Conservation (phyloP, 2,797 vertebrate genomes). For the Neostethus bicornis region DNA sequence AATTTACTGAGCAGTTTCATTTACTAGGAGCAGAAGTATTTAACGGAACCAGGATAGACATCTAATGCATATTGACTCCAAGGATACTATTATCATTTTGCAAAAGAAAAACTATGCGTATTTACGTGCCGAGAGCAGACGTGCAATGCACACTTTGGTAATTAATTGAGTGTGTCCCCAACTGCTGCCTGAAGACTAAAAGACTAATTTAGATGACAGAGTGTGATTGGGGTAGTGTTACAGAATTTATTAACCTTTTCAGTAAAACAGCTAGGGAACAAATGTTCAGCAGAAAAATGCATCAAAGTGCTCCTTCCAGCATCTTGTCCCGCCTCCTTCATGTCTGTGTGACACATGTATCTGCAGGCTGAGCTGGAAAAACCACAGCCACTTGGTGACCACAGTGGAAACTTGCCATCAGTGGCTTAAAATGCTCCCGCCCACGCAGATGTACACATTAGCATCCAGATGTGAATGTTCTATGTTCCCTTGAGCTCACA, state of each 20-base stretch:
- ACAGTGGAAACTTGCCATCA: slow-evolving; percentile 53
- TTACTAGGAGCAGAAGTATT: slow-evolving; percentile 9
- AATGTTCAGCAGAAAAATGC: slow-evolving; percentile 21
- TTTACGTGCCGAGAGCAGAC: background rate
- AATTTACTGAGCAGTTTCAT: slow-evolving; percentile 30
- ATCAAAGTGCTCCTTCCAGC: background rate
- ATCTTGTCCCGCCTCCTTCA: slow-evolving; percentile 1
- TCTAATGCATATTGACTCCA: slow-evolving; percentile 19
- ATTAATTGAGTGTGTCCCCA: slow-evolving; percentile 5
- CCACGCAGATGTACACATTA: slow-evolving; percentile 15
- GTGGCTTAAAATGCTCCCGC: slow-evolving; percentile 27
- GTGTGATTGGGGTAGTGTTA: slow-evolving; percentile 17
- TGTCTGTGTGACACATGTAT: slow-evolving; percentile 36
- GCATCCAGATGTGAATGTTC: slow-evolving; percentile 29
- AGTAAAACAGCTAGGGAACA: slow-evolving; percentile 24
- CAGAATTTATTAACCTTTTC: slow-evolving; percentile 50
- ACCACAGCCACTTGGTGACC: slow-evolving; percentile 22
- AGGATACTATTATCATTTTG: slow-evolving; percentile 6
- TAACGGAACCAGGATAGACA: slow-evolving; percentile 2
- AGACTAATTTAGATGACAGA: slow-evolving; percentile 28
- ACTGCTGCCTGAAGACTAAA: background rate
- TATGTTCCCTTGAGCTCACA: slow-evolving; percentile 17
- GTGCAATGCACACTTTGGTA: background rate
- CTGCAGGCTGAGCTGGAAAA: slow-evolving; percentile 33
- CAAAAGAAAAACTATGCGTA: background rate